Evolutionary conservation across 2,113 vertebrate genomes (phyloP).

Genomic region (Spilogale gracilis): DNA sequence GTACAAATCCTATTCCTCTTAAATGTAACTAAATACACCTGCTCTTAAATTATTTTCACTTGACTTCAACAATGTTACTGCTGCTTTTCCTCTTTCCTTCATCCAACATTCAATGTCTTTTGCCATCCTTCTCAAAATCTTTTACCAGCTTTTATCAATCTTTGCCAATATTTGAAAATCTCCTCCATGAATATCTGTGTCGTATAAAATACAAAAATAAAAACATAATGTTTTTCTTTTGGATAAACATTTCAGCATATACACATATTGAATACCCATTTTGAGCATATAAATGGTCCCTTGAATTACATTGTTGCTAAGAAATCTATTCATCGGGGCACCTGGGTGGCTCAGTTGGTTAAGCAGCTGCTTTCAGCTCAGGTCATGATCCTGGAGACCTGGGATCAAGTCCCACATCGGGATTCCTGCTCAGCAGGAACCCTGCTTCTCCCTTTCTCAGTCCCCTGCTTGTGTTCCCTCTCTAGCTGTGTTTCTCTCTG

Average conservation of each 20-base stretch:
- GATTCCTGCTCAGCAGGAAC: too few relatives aligned
- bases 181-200: background rate
- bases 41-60: background rate
- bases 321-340: background rate
- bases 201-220: background rate
- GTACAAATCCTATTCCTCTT: background rate
- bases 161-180: background rate
- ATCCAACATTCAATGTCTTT: background rate
- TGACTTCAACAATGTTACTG: background rate
- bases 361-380: too few relatives aligned
- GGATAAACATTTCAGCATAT: background rate
- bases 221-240: background rate
- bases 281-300: background rate
- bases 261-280: background rate
- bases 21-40: background rate
- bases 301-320: background rate
- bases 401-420: too few relatives aligned
- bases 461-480: too few relatives aligned
- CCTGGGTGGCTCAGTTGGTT: too few relatives aligned
- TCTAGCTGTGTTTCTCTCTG: too few relatives aligned
- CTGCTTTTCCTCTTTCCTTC: background rate
- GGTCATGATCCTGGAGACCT: too few relatives aligned
- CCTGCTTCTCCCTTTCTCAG: too few relatives aligned
- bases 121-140: background rate
- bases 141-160: background rate